phyloP scores from a whole-genome alignment of 2,113 vertebrate species.

The Hymenochirus boettgeri region DNA sequence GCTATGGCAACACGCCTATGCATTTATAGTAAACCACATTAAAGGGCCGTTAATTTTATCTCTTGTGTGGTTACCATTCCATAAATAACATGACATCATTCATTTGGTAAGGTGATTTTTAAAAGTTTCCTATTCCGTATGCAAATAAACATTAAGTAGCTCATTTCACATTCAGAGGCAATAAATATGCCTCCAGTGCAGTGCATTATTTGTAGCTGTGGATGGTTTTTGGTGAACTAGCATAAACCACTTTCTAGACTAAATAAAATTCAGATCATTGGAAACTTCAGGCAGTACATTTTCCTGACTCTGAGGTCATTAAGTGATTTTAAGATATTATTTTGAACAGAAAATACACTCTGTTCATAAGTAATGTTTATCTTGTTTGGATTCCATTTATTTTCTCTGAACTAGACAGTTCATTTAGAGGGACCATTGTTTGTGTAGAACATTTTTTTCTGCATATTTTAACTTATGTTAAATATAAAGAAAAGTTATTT shows the following conservation, averaged over 20 bases:
- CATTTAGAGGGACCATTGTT: too few species aligned
- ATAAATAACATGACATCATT: background rate
- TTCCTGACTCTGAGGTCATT: too few species aligned
- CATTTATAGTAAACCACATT: too few species aligned
- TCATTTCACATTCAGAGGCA: background rate
- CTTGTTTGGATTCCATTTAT: too few species aligned
- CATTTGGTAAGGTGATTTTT: background rate
- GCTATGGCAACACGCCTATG: too few species aligned
- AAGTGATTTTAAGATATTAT: too few species aligned
- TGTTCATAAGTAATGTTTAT: too few species aligned
- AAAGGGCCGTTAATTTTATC: background rate
- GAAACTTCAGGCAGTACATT: background rate
- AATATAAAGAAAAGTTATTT: too few species aligned
- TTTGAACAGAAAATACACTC: too few species aligned
- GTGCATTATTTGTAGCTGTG: background rate
- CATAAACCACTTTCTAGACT: slow-evolving; percentile 1
- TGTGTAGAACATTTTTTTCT: too few species aligned
- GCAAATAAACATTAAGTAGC: background rate
- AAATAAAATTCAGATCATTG: background rate
- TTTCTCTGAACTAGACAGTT: too few species aligned
- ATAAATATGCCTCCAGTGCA: background rate
- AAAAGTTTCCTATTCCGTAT: background rate
- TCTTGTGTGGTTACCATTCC: background rate
- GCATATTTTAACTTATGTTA: too few species aligned
- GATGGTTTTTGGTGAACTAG: background rate